Evolutionary conservation across 1,140 invertebrate genomes (phyloP), one percentile per base, ranked within the genome.

Genomic region (Caerostris darwini): DNA sequence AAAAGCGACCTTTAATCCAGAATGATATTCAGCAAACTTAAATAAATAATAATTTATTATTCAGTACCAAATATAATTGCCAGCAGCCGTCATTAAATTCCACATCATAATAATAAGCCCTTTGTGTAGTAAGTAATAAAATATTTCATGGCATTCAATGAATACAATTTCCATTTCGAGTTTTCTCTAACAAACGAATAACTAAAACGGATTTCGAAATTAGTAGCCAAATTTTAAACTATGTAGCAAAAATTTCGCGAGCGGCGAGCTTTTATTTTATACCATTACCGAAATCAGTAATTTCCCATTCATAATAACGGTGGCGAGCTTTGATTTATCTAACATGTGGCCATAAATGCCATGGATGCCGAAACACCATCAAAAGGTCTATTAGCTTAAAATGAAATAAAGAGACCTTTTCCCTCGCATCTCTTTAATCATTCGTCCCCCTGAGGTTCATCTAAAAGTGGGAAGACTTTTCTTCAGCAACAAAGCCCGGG

Each of bases 391-490:
- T 88, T 57, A 53, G 19, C 50, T 57, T 64, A n/a, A 57, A 88
- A 57, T 10, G 86, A 57, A 88, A 67, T 57, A 88, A 88, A 53
- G 86, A 34, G 34, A 34, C 34, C 86, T 58, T 83, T 83, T 57
- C 82, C 34, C 54, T 58, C 6, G 19, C 50, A 67, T 67, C 59
- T 64, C 82, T 88, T 88, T 88, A 88, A 88, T 88, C 59, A 88
- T 64, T 53, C 8, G 10, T 88, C 86, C 59, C 34, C 59, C 19
- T n/a, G 86, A 64, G 86, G 59, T 88, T 57, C 59, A 88, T 54
- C 59, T 57, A 57, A 56, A 77, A 77, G 8, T 77, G 34, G 34
- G 53, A 19, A 17, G 56, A 59, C 19, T 59, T 59, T 58, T n/a
- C 17, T 17, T 85, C 14, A n/a, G 34, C 58, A 85, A 85, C 83